Base-by-base conservation (phyloP, 2,797 vertebrate genomes). In the Enteromius paludinosus region DNA sequence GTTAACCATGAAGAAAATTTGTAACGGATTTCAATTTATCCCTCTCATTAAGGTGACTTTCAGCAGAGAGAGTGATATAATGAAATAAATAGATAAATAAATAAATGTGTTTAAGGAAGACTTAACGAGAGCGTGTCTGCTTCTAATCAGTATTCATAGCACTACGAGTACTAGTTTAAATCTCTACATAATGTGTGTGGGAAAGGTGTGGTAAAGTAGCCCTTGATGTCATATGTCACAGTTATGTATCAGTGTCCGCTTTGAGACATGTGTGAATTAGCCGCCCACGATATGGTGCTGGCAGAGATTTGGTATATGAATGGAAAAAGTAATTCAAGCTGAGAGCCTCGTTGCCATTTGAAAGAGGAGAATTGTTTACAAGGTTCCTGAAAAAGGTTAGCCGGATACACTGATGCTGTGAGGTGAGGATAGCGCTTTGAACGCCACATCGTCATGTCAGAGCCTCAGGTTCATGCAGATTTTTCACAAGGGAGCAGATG, bases 311-410 rank as follows among this genome's bases (percentile, higher is more conserved):
- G 84, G 76, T 85, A 79, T 80, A 70, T 82, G 76, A 84, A 82
- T 66, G 65, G 86, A 45, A 68, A 74, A 84, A 83, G 23, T 82
- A 28, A 85, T 78, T 87, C 77, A 81, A 79, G 59, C 20, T 72
- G 54, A 68, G 83, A 72, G 25, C 54, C 43, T 33, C 20, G 20
- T 14, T 85, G 65, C 66, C 71, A 78, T 70, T 33, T 81, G 78
- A 78, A 87, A 87, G 81, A 83, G 78, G 47, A 76, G 61, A 81
- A 86, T 76, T 54, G 25, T 81, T 65, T 45, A 65, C 43, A 65
- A 68, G 70, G 43, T 56, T 49, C 14, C 14, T 43, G 56, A 65
- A 59, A 41, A 82, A 74, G 47, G 28, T 75, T 70, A 59, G 30
- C 45, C 17, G 64, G 45, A 64, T 45, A 49, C 35, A 59, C 17